A percentile compares a stretch with the other conserved stretches of the same genome.
phyloP scores from a whole-genome alignment of 2,797 vertebrate genomes.

The Oreonectes daqikongensis region DNA sequence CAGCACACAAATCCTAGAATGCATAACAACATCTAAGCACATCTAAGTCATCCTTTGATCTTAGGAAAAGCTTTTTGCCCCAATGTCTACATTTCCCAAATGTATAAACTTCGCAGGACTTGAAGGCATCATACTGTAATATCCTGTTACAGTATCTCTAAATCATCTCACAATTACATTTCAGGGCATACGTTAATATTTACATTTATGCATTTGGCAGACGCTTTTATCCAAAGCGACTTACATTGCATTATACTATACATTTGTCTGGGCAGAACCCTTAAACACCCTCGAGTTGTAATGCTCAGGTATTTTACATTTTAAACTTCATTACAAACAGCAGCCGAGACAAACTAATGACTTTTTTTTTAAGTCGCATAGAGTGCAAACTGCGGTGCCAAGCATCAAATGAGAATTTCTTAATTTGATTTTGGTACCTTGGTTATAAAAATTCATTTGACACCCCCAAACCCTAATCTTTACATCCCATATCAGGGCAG shows the following conservation, averaged over 20 bases:
- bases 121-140: neutral
- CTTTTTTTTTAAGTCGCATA: conserved; percentile 3
- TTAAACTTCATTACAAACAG: neutral
- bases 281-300: neutral
- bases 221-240: no score
- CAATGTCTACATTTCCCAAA: neutral
- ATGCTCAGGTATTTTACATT: neutral
- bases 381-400: neutral
- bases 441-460: conserved; percentile 22
- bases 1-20: no score
- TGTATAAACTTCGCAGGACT: no score
- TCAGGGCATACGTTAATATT: no score
- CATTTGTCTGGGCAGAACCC: neutral
- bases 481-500: conserved; percentile 9
- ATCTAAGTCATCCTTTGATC: no score
- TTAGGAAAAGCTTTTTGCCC: no score
- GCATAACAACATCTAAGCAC: no score
- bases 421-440: conserved; percentile 24
- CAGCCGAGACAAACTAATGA: neutral
- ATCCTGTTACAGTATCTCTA: neutral
- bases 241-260: no score
- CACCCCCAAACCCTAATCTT: conserved; percentile 5
- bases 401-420: conserved; percentile 29
- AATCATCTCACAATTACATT: neutral
- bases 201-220: no score